Evolutionary conservation across 2,113 vertebrate genomes (phyloP), one percentile per base, ranked within the genome.

Genomic region (Eolophus roseicapilla): DNA sequence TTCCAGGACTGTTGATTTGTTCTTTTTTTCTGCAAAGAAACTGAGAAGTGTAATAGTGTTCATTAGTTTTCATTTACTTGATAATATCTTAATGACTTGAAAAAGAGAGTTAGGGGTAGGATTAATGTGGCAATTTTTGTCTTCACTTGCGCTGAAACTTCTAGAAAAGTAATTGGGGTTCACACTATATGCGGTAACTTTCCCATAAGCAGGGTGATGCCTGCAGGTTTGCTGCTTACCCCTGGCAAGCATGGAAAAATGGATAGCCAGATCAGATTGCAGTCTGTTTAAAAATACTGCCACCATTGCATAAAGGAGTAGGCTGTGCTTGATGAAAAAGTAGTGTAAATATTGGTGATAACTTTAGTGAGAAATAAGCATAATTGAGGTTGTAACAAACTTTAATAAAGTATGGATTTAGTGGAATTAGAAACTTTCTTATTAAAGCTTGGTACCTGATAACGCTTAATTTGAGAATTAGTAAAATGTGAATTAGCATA

Each of bases 211-310:
- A 17, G 65, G 37, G n/a, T 50, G 55, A 86, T 89, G 55, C 28
- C 86, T 88, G 82, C 90, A 95, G 90, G 86, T 95, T 81, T 87
- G 52, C 46, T 83, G 63, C 57, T 88, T 63, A 60, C 60, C 57
- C 43, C 77, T 93, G 76, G 80, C 90, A 92, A 71, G 80, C 17
- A 3, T 44, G 60, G 68, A 82, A 83, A 87, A 93, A 63, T 49
- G 57, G 78, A 37, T 81, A 79, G 81, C 78, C 67, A 75, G 93
- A 93, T 96, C 91, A 87, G 82, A 41, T 97, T 97, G 83, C 94
- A 91, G 84, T 60, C 90, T 50, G 82, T 95, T 92, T 97, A 96
- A 96, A 97, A 97, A 96, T 95, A 97, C 78, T 86, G 70, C 74
- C 33, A 53, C 74, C 24, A 76, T 95, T 95, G 75, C 81, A 62